Percentiles rank a stretch among this genome's conserved stretches.
phyloP scores from a whole-genome alignment of 2,113 vertebrate genomes.

The Fukomys damarensis region DNA sequence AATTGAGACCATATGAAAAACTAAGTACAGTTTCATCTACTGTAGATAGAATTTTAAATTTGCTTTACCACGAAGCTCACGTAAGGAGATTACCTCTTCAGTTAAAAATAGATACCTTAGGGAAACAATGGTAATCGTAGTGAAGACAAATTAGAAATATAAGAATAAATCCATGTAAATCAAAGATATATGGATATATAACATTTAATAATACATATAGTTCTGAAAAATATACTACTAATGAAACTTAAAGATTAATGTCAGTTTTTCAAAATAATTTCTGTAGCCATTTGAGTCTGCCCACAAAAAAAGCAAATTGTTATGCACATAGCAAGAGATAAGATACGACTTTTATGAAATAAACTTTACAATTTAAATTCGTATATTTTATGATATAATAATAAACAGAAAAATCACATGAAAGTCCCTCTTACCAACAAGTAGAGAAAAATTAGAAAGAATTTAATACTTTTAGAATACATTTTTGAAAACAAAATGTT shows the following conservation, averaged over 20 bases:
- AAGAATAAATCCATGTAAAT: constrained; percentile 14
- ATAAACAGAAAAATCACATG: not conserved
- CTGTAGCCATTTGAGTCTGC: not conserved
- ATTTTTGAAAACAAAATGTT: not conserved
- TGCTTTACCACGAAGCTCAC: constrained; percentile 2
- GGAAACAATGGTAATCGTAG: not conserved
- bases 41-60: constrained; percentile 28
- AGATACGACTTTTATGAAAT: not conserved
- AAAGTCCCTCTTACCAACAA: not conserved
- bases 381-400: not conserved
- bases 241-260: not conserved
- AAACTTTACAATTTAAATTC: constrained; percentile 47
- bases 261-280: not conserved
- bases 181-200: not conserved
- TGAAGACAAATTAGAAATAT: not conserved
- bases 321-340: not conserved
- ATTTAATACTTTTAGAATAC: constrained; percentile 55
- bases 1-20: constrained; percentile 30
- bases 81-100: not conserved
- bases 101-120: not conserved
- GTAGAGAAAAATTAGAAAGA: not conserved
- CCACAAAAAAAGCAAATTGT: not conserved
- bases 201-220: not conserved
- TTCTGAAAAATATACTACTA: not conserved
- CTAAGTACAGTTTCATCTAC: not conserved